Percentiles rank a stretch among this genome's conserved stretches.
phyloP scores from a whole-genome alignment of 1,140 invertebrate species.

The Lerema accius region DNA sequence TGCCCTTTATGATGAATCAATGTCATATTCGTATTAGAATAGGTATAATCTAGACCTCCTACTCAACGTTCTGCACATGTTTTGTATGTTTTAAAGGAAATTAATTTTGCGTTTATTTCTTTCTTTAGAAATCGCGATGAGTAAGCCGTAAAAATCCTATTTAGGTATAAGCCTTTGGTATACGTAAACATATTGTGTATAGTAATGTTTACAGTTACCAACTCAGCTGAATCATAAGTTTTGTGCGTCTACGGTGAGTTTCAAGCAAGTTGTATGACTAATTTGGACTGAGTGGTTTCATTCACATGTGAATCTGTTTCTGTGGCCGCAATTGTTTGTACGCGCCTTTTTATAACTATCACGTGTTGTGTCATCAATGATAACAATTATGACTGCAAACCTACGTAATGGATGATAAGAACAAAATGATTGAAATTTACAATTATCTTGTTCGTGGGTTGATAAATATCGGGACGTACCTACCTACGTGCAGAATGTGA shows the following conservation, averaged over 20 bases:
- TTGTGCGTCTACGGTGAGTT: slow-evolving; percentile 24
- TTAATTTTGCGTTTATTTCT: not conserved
- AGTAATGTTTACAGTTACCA: slow-evolving; percentile 25
- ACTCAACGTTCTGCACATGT: no score
- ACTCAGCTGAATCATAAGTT: slow-evolving; percentile 40
- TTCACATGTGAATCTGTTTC: slow-evolving; percentile 54
- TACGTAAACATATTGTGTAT: slow-evolving; percentile 9
- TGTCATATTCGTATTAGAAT: no score
- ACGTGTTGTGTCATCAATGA: slow-evolving; percentile 44
- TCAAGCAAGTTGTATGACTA: no score
- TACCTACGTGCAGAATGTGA: not conserved
- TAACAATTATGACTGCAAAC: slow-evolving; percentile 27
- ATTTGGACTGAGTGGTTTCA: slow-evolving; percentile 56
- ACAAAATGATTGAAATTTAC: slow-evolving; percentile 18
- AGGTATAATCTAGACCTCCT: no score
- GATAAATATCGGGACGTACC: slow-evolving; percentile 7
- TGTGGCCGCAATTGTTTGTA: slow-evolving; percentile 39
- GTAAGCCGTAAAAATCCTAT: slow-evolving; percentile 20
- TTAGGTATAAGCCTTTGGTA: slow-evolving; percentile 10
- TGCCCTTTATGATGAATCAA: no score
- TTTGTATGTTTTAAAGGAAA: no score
- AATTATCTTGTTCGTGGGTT: not conserved
- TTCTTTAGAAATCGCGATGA: slow-evolving; percentile 10
- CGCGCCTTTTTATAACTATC: slow-evolving; percentile 27
- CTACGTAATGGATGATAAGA: slow-evolving; percentile 22